A percentile compares a stretch with the other conserved stretches of the same genome.
These are phyloP conservation scores for Myopa testacea DNA, from an alignment of 2,888 invertebrate species.

Conservation along the genomic window DNA sequence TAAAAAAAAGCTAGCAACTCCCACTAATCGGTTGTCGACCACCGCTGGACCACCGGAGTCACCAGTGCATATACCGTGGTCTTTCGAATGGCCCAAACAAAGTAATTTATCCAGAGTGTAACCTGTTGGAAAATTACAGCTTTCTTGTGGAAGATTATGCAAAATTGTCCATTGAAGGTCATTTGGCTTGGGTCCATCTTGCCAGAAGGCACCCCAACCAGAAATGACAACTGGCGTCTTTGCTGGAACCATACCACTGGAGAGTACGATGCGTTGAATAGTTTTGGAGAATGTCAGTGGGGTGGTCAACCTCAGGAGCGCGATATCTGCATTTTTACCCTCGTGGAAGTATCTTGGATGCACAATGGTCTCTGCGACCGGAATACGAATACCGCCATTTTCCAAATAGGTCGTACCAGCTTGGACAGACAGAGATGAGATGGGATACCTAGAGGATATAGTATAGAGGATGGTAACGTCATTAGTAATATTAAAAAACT, in stretches of 20 bases:
- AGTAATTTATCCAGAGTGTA: not conserved
- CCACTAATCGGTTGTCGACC: not conserved
- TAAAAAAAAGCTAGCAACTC: not conserved
- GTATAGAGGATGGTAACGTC: not conserved
- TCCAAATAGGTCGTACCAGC: conserved; percentile 60
- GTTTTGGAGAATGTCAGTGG: conserved; percentile 47
- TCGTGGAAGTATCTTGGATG: no score
- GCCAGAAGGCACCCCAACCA: conserved; percentile 58
- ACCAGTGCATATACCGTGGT: not conserved
- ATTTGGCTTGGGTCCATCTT: conserved; percentile 21
- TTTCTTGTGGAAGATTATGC: not conserved
- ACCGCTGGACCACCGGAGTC: not conserved
- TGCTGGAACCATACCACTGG: conserved; percentile 46
- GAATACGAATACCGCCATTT: conserved; percentile 56
- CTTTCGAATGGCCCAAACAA: not conserved
- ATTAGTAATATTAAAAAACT: no score
- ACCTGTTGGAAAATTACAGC: conserved; percentile 40
- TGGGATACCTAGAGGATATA: conserved; percentile 52
- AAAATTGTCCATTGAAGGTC: not conserved
- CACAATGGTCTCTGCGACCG: conserved; percentile 45
- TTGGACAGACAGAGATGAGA: conserved; percentile 57
- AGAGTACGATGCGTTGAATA: conserved; percentile 54
- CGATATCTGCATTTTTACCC: conserved; percentile 50
- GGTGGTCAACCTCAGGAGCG: conserved; percentile 54
- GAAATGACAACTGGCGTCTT: conserved; percentile 55